Percentiles rank a stretch among this genome's conserved stretches.
Evolutionary conservation across 2,797 vertebrate genomes (phyloP).

Genomic region (Hydrolagus colliei): DNA sequence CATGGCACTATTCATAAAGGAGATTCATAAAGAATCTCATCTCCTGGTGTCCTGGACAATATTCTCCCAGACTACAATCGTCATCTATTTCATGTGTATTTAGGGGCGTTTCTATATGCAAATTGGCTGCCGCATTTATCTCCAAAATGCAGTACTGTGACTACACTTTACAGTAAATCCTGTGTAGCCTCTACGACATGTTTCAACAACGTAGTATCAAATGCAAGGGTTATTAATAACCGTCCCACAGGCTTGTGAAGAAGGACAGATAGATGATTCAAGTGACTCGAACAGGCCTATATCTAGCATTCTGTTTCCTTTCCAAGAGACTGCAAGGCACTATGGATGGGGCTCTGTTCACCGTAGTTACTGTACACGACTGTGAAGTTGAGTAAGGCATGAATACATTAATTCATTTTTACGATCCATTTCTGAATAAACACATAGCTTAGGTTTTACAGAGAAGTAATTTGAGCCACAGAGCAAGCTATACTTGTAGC

Average conservation of each 20-base stretch:
- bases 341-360: slow-evolving; percentile 24
- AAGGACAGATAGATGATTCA: not conserved
- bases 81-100: too few species aligned
- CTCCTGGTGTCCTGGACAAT: too few species aligned
- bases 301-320: not conserved
- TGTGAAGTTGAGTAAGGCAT: slow-evolving; percentile 14
- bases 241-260: not conserved
- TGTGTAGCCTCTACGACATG: too few species aligned
- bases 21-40: too few species aligned
- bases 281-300: not conserved
- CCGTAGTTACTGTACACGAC: slow-evolving; percentile 7
- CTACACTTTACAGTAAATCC: too few species aligned
- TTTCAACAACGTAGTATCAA: too few species aligned
- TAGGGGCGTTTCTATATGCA: too few species aligned
- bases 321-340: slow-evolving; percentile 19
- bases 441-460: slow-evolving; percentile 22
- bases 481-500: slow-evolving; percentile 12
- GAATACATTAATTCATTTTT: slow-evolving; percentile 31
- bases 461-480: slow-evolving; percentile 18
- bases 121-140: too few species aligned
- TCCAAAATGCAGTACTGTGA: too few species aligned
- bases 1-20: too few species aligned
- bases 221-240: too few species aligned
- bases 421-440: slow-evolving; percentile 20
- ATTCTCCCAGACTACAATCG: too few species aligned